Base-by-base conservation (phyloP, 2,888 invertebrate genomes). In the Neoaliturus tenellus region DNA sequence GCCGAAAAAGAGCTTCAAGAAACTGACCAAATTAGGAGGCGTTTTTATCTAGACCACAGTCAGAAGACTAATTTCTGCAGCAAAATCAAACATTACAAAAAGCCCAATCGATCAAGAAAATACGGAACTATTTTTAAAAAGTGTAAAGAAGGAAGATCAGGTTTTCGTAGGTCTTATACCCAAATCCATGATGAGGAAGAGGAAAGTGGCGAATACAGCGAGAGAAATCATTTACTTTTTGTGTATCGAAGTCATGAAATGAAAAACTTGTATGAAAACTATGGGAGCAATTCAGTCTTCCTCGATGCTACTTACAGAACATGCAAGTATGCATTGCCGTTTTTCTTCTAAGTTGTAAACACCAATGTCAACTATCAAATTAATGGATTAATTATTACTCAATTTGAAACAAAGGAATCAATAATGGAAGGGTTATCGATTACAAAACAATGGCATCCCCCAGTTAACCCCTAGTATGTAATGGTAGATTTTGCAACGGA, bases 301-400 rank as follows among this genome's bases (percentile, higher is more conserved):
- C 51, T 78, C 8, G 39, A 78, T 44, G 71, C 78, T 0, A 78
- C 78, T 1, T 78, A 78, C 78, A 41, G 25, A 17, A 78, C 78
- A 5, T 78, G 78, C 23, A 78, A 78, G 78, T 78, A 78, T 23
- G 78, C 78, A 12, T 2, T 78, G 20, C 78, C 78, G 3, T 39
- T 78, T 1, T 78, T 23, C 25, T 78, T 78, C 25, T 23, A 44
- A 1, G 39, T 78, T 5, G 78, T 78, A 6, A n/a, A 44, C n/a
- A 78, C 33, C 6, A 78, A 78, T 41, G 78, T 78, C 1, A 78
- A 78, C 25, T 78, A 41, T 44, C 78, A 78, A 78, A 20, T 78
- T 20, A 48, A 44, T 35, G 44, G 44, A 17, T n/a, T 78, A 4
- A 78, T 78, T 10, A 78, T 78, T 8, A 78, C 78, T 25, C 78